Base-by-base conservation (phyloP, 2,888 invertebrate species). In the Brenthis ino region DNA sequence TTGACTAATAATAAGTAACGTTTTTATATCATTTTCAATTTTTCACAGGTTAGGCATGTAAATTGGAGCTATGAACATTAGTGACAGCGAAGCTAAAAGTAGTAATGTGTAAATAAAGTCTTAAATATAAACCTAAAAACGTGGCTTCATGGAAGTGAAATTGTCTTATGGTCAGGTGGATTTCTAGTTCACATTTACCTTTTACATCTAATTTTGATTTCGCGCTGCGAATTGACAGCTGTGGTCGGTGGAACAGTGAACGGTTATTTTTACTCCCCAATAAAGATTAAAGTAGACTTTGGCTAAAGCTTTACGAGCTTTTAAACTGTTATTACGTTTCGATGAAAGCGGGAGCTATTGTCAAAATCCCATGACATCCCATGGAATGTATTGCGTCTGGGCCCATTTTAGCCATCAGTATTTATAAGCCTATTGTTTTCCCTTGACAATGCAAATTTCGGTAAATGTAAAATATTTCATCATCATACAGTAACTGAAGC, bases 211-310 rank as follows among this genome's bases (percentile, higher is more conserved):
- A 43, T 43, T 43, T 43, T 43, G 11, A 43, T 8, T 43, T 43
- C 37, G 37, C 37, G 37, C 37, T 43, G 37, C 11, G 37, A 43
- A 48, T n/a, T 50, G 28, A n/a, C 28, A 12, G 6, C 12, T 50
- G 16, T 24, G n/a, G 50, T 3, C 28, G 58, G 28, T 14, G 28
- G n/a, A 50, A 60, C 8, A 28, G 48, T 24, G 28, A 50, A 58
- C 14, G 48, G 48, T 47, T 60, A 60, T 60, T 60, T 58, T 60
- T 50, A 50, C 50, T 33, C 50, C 50, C 50, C 16, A 60, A 60
- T 60, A 60, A 60, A 60, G 50, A 48, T 60, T 50, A 60, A 60
- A 50, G n/a, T 50, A 28, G 50, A 60, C 50, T 60, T 60, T 60
- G n/a, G 33, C 6, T 60, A 20, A 60, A 60, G 50, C 60, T 50